A percentile compares a stretch with the other conserved stretches of the same genome.
Conservation (phyloP, 2,797 vertebrate species). For the Aythya fuligula region DNA sequence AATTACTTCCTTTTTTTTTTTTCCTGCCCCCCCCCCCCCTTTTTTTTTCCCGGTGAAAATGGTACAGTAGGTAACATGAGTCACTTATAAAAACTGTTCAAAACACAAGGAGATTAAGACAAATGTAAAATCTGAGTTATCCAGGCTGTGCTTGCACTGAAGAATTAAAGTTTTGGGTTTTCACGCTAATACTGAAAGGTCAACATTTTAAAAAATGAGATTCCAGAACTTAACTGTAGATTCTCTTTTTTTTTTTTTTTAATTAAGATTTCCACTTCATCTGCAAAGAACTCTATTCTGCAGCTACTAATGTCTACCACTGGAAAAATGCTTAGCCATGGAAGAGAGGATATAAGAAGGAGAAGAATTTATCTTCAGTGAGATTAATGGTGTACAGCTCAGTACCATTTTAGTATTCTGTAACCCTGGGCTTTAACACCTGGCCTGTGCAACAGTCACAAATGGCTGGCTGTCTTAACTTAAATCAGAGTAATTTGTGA, state of each 20-base stretch:
- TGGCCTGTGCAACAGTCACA: not conserved
- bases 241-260: not conserved
- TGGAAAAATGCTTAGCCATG: not conserved
- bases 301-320: not conserved
- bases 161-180: not conserved
- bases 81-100: not conserved
- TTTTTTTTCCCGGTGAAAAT: not conserved
- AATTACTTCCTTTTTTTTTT: not conserved
- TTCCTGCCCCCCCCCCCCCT: not conserved
- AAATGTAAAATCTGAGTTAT: not conserved
- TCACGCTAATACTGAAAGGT: not conserved
- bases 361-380: constrained; percentile 1
- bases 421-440: constrained; percentile 13
- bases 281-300: not conserved
- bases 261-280: constrained; percentile 11
- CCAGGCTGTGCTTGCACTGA: not conserved
- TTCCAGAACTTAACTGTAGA: not conserved
- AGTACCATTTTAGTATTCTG: not conserved
- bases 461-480: not conserved
- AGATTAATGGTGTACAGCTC: constrained; percentile 19
- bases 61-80: not conserved
- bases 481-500: not conserved
- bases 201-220: accelerated
- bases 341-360: not conserved
- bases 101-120: not conserved